A percentile compares a stretch with the other conserved stretches of the same genome.
Evolutionary conservation across 2,888 invertebrate species (phyloP).

Genomic region (Slavum lentiscoides): DNA sequence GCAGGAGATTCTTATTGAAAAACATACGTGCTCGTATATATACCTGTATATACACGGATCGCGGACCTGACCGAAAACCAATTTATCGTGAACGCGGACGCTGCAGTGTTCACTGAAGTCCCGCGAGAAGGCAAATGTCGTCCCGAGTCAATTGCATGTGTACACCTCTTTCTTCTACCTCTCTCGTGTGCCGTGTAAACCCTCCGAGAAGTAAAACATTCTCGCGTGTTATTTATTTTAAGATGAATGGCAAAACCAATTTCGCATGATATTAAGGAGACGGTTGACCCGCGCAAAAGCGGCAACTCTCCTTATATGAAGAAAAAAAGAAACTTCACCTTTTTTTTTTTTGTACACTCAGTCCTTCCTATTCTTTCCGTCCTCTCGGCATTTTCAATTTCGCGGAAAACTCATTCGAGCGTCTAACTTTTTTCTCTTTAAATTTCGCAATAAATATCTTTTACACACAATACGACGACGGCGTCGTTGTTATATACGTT

Average conservation of each 20-base stretch:
- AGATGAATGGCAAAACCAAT: constrained; percentile 35
- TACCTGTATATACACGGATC: not conserved
- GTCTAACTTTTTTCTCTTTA: not conserved
- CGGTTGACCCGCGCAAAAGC: not conserved
- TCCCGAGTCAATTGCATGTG: constrained; percentile 21
- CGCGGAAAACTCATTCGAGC: not conserved
- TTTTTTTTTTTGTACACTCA: not conserved
- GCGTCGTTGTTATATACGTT: not conserved
- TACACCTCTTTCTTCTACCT: not conserved
- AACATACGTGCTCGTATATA: not conserved
- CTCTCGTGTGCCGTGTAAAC: no score
- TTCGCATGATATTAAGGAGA: constrained; percentile 16
- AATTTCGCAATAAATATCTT: constrained; percentile 18
- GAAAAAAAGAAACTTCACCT: not conserved
- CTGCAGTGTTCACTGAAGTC: constrained; percentile 15
- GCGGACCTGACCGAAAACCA: constrained; percentile 27
- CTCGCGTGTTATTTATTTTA: constrained; percentile 17
- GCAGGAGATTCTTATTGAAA: constrained; percentile 7
- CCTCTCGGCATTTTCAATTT: constrained; percentile 32
- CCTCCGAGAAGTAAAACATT: no score
- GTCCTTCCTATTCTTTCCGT: not conserved
- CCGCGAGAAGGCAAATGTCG: constrained; percentile 31
- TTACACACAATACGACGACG: not conserved
- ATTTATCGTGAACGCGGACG: constrained; percentile 19
- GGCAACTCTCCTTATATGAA: not conserved